Conservation (phyloP, 2,888 invertebrate species). For the Conchocele bisecta region DNA sequence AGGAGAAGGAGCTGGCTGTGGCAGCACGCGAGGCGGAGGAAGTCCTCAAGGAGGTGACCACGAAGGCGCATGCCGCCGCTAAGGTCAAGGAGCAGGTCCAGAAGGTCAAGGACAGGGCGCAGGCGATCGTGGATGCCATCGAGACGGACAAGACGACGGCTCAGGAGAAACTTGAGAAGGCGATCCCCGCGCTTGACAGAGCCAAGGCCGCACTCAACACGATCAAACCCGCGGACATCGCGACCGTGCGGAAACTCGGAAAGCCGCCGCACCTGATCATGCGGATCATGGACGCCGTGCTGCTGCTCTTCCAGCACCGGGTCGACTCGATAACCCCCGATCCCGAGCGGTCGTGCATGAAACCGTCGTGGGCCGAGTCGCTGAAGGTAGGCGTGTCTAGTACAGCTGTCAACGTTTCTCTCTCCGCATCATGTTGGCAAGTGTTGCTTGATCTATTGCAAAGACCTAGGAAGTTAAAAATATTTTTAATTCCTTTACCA, state of each 20-base stretch:
- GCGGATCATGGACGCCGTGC: slow-evolving; percentile 83
- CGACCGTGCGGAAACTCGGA: slow-evolving; percentile 82
- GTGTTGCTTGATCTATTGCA: no score
- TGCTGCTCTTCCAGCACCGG: slow-evolving; percentile 80
- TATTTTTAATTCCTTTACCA: no score
- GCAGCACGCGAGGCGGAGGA: slow-evolving; percentile 93
- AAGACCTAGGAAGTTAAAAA: no score
- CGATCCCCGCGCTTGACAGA: slow-evolving; percentile 82
- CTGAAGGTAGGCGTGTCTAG: slow-evolving; percentile 81
- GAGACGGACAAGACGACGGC: slow-evolving; percentile 80
- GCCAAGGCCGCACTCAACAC: slow-evolving; percentile 84
- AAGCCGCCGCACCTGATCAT: slow-evolving; percentile 83
- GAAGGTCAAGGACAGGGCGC: slow-evolving; percentile 83
- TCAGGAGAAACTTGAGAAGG: slow-evolving; percentile 81
- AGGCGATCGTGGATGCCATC: slow-evolving; percentile 82
- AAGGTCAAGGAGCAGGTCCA: slow-evolving; percentile 83
- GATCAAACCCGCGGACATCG: slow-evolving; percentile 82
- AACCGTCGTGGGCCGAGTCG: slow-evolving; percentile 82
- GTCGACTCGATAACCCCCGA: slow-evolving; percentile 77
- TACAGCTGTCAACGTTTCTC: no score
- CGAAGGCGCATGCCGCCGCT: slow-evolving; percentile 82
- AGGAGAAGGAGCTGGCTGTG: slow-evolving; percentile 91
- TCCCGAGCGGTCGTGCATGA: slow-evolving; percentile 78
- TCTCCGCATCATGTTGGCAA: no score
- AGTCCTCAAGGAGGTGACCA: slow-evolving; percentile 81